Base-by-base conservation (phyloP, 2,113 vertebrate genomes). In the Otolemur garnettii region DNA sequence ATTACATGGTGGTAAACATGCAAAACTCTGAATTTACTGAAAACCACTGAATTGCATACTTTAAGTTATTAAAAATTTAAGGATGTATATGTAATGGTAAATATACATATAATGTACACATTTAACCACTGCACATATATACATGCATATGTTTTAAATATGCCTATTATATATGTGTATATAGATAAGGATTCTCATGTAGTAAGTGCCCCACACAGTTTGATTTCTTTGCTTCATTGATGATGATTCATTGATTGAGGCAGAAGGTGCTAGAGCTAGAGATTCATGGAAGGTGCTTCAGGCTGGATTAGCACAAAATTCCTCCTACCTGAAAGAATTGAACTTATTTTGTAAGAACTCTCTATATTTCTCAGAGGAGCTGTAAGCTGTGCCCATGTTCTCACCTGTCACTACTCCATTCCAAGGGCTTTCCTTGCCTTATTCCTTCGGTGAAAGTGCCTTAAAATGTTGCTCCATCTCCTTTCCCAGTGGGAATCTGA, bases 11-110 rank as follows among this genome's bases (percentile, higher is more conserved):
- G n/a, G 14, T 80, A n/a, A 89, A 12, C n/a, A 5, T 59, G n/a
- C n/a, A 74, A 60, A 59, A 38, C 79, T 64, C 14, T 85, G 57
- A 88, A 33, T 64, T 77, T 15, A 59, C n/a, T 57, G 33, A 92
- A 81, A 91, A 12, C 21, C 19, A 80, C 81, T 64, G 8, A 62
- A 53, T 57, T 89, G 28, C 13, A 87, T 9, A 38, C 10, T 57
- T 86, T 42, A 71, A 90, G 12, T 66, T 75, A 75, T 62, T 68
- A 72, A 77, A 84, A 96, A 88, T 38, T 53, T 88, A 62, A 45
- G 35, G 85, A 10, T 30, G 7, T 33, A 38, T 8, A 60, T 6
- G 71, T 79, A 74, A 87, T 90, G 53, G 2, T 80, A 28, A 64
- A 64, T 30, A 91, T 30, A 33, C 11, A 62, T 71, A 71, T 78